phyloP scores from a whole-genome alignment of 2,113 vertebrate genomes.

The Rutilus rutilus region DNA sequence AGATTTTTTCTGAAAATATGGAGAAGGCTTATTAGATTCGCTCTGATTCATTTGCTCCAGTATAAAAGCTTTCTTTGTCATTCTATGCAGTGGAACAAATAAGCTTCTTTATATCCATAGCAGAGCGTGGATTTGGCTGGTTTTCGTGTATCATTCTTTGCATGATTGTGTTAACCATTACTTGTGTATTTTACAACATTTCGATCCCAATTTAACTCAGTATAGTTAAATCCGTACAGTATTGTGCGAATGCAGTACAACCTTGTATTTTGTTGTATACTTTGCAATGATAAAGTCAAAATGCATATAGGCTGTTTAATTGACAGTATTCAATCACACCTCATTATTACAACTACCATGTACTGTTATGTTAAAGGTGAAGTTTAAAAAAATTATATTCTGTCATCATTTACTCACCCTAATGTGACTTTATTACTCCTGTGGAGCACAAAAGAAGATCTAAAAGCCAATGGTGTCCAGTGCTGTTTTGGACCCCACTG shows the following conservation, averaged over 20 bases:
- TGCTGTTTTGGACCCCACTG: neutral
- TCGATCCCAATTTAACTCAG: neutral
- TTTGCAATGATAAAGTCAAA: neutral
- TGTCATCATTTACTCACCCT: neutral
- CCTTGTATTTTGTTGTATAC: neutral
- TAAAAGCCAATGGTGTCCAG: neutral
- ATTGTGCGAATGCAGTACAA: neutral
- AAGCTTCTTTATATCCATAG: neutral
- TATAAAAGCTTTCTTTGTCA: slow-evolving; percentile 53
- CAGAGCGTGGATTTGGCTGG: neutral
- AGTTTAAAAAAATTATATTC: neutral
- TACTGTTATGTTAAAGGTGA: neutral
- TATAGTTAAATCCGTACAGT: neutral
- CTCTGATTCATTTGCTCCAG: slow-evolving; percentile 40
- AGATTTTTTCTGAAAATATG: slow-evolving; percentile 25
- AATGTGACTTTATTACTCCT: neutral
- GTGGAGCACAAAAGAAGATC: no score
- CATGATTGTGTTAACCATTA: neutral
- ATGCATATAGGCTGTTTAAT: neutral
- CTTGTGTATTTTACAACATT: neutral
- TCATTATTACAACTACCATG: neutral
- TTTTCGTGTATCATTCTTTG: neutral
- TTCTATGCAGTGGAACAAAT: slow-evolving; percentile 42
- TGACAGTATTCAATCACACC: neutral
- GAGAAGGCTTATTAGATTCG: neutral